These are phyloP conservation scores for Perccottus glenii DNA, from an alignment of 2,113 vertebrate species.

Conservation along the genomic window DNA sequence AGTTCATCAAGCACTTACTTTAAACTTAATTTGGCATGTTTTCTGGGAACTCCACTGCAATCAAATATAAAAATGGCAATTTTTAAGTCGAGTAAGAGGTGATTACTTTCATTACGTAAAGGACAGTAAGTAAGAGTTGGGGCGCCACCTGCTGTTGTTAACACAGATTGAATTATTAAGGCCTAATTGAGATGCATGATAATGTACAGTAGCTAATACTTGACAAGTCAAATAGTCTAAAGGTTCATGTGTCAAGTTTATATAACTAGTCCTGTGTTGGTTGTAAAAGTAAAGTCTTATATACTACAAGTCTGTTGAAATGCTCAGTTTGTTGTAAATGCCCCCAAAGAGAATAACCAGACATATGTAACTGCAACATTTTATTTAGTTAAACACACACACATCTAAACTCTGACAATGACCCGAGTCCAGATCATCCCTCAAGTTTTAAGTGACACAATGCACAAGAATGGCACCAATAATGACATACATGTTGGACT, in stretches of 20 bases:
- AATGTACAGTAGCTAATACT: too few relatives aligned
- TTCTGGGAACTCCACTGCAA: background rate
- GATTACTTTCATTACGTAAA: background rate
- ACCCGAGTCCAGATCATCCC: conserved; percentile 37
- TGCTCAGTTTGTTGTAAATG: background rate
- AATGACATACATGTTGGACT: conserved; percentile 67
- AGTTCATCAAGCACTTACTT: too few relatives aligned
- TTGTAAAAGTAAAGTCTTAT: background rate
- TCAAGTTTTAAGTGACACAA: conserved; percentile 75
- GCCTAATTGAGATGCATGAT: too few relatives aligned
- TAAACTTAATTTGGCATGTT: background rate
- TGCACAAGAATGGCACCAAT: conserved; percentile 78
- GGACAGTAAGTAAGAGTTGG: background rate
- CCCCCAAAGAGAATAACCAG: background rate
- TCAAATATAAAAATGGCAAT: background rate
- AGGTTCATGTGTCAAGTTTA: too few relatives aligned
- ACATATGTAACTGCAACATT: conserved; percentile 57
- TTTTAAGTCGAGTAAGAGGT: too few relatives aligned
- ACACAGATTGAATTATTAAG: too few relatives aligned
- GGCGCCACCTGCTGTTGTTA: too few relatives aligned
- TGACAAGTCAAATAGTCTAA: too few relatives aligned
- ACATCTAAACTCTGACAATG: conserved; percentile 70
- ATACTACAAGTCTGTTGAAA: background rate
- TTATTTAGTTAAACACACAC: conserved; percentile 72
- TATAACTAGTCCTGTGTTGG: too few relatives aligned